phyloP scores from a whole-genome alignment of 2,113 vertebrate species.

The Brienomyrus brachyistius region DNA sequence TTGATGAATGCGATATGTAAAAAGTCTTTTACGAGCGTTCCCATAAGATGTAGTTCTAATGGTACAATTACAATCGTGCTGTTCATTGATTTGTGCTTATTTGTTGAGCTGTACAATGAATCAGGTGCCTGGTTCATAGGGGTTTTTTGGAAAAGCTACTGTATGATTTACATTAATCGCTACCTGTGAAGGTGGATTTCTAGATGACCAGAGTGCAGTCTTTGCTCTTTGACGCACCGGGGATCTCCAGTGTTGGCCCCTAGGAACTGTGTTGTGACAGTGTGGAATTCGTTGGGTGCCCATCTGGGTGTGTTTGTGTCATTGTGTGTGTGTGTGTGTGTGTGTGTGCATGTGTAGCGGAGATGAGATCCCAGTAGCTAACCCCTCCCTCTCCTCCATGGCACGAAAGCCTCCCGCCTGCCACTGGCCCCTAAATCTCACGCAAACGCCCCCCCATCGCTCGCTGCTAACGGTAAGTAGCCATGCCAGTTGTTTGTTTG shows the following conservation, averaged over 20 bases:
- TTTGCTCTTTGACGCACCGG: not conserved
- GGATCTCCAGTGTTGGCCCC: not conserved
- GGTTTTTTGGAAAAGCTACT: not conserved
- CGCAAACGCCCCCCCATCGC: constrained; percentile 45
- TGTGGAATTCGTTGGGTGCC: not conserved
- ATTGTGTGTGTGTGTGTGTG: not conserved
- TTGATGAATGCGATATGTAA: not conserved
- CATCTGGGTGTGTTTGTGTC: not conserved
- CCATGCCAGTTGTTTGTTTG: constrained; percentile 64
- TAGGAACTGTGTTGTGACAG: not conserved
- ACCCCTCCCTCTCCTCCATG: not conserved
- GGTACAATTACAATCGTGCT: not conserved
- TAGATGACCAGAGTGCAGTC: not conserved
- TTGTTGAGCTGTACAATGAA: not conserved
- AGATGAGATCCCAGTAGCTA: not conserved
- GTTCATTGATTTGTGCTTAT: constrained; percentile 7
- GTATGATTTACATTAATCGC: not conserved
- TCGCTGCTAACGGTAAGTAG: constrained; percentile 56
- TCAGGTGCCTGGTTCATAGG: not conserved
- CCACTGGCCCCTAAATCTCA: constrained; percentile 42
- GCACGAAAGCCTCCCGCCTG: constrained; percentile 30
- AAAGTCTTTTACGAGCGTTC: not conserved
- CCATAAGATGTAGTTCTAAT: not conserved
- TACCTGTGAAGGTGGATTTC: not conserved
- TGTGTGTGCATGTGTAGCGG: not conserved